These are phyloP conservation scores for Passerculus sandwichensis DNA, from an alignment of 2,797 vertebrate species.

Conservation along the genomic window DNA sequence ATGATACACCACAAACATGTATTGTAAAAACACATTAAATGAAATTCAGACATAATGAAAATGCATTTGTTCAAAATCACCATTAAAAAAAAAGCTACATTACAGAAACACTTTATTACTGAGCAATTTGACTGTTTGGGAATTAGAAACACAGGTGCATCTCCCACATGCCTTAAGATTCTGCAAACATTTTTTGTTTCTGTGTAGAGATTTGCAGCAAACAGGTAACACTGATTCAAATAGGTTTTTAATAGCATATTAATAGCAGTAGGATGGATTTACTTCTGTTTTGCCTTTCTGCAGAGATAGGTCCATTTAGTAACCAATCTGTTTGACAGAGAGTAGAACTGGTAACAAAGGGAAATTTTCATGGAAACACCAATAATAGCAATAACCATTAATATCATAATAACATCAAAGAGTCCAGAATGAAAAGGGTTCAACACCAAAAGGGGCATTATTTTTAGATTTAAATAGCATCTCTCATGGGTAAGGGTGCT, in stretches of 20 bases:
- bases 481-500: background rate
- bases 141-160: conserved; percentile 64
- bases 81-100: background rate
- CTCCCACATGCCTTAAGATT: conserved; percentile 1
- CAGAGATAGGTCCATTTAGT: conserved; percentile 18
- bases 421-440: background rate
- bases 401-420: background rate
- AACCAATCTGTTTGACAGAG: conserved; percentile 35
- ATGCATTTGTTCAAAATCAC: conserved; percentile 66
- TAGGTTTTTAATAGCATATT: conserved; percentile 31
- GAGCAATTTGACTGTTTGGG: conserved; percentile 46
- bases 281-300: background rate
- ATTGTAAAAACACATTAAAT: conserved; percentile 75
- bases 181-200: conserved; percentile 29
- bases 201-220: conserved; percentile 5
- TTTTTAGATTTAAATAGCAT: background rate
- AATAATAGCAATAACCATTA: background rate
- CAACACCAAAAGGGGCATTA: background rate
- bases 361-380: background rate
- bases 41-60: conserved; percentile 74
- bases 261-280: conserved; percentile 15
- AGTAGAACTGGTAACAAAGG: background rate
- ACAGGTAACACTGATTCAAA: conserved; percentile 19
- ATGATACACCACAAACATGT: conserved; percentile 26
- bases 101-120: conserved; percentile 60